phyloP scores from a whole-genome alignment of 2,113 vertebrate genomes.

The Polypterus bichir region DNA sequence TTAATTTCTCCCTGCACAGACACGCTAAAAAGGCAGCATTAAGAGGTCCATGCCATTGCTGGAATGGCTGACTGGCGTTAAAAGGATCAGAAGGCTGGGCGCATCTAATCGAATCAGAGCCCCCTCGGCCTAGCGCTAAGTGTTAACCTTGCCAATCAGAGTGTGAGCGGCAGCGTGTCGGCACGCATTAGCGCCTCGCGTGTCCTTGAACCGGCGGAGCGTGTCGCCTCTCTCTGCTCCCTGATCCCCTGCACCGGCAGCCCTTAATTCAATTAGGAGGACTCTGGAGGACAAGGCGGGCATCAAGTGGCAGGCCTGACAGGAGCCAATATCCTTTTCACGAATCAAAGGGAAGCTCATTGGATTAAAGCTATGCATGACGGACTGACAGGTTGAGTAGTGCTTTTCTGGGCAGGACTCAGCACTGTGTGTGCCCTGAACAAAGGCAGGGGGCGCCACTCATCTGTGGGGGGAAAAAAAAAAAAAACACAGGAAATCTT shows the following conservation, averaged over 20 bases:
- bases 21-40: no score
- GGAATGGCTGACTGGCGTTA: constrained; percentile 50
- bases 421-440: no score
- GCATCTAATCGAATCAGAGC: constrained; percentile 83
- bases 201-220: constrained; percentile 67
- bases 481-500: no score
- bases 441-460: no score
- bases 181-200: constrained; percentile 58
- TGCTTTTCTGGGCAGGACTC: no score
- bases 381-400: no score
- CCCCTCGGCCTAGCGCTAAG: constrained; percentile 50
- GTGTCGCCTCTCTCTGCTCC: constrained; percentile 19
- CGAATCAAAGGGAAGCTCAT: constrained; percentile 29
- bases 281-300: constrained; percentile 24
- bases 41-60: no score
- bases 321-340: constrained; percentile 23
- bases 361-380: constrained; percentile 29
- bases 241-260: constrained; percentile 20
- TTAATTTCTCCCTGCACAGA: no score
- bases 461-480: no score
- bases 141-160: constrained; percentile 81
- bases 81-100: constrained; percentile 76
- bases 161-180: constrained; percentile 46
- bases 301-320: constrained; percentile 21
- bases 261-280: constrained; percentile 32